Evolutionary conservation across 2,113 vertebrate species (phyloP).

Genomic region (Coptodon bakossiorum): DNA sequence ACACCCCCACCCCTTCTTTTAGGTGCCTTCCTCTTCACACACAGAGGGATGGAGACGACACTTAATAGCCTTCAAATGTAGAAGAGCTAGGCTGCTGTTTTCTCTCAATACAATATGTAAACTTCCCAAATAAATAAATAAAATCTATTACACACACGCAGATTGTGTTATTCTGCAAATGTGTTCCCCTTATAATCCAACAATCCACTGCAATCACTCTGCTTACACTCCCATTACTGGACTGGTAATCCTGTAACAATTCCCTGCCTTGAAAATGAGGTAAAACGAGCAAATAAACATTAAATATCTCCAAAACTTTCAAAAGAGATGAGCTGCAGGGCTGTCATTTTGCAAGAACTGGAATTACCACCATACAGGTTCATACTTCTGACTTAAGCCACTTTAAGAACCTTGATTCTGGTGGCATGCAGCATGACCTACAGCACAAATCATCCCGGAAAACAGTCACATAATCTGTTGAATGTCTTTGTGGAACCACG

Average conservation of each 20-base stretch:
- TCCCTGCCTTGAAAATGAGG: constrained; percentile 9
- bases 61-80: background rate
- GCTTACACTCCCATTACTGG: constrained; percentile 15
- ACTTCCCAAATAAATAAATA: background rate
- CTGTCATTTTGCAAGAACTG: background rate
- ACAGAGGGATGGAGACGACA: background rate
- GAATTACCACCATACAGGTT: background rate
- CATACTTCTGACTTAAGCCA: background rate
- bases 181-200: background rate
- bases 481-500: background rate
- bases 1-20: constrained; percentile 8
- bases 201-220: background rate
- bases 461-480: background rate
- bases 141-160: background rate
- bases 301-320: background rate
- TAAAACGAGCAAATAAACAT: background rate
- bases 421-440: background rate
- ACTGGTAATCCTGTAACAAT: constrained; percentile 54
- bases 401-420: background rate
- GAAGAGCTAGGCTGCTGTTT: background rate
- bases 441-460: background rate
- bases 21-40: constrained; percentile 29
- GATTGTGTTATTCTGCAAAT: background rate
- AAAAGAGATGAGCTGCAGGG: background rate
- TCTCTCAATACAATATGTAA: background rate